Evolutionary conservation across 2,113 vertebrate genomes (phyloP), one percentile per base, ranked within the genome.

Genomic region (Ochotona curzoniae): DNA sequence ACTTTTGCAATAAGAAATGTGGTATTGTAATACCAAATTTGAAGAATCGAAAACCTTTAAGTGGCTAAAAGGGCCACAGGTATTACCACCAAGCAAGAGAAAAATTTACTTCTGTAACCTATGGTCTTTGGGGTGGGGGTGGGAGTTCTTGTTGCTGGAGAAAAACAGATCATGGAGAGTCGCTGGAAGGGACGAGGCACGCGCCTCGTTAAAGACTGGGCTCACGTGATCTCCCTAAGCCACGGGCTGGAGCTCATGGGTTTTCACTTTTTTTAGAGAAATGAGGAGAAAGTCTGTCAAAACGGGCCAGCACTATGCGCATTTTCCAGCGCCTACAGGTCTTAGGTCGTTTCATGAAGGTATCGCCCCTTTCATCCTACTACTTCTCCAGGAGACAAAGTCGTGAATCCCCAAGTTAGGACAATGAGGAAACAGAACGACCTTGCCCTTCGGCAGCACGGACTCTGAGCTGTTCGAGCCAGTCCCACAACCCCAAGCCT

Each of bases 401-500:
- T 4, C 79, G 83, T 28, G 81, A 54, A 69, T 13, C 4, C 54
- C 54, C 54, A 57, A 14, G 54, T 4, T 57, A 57, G 4, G 13
- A 70, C 79, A 87, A 87, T 8, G 21, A 25, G 75, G 44, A 54
- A 63, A 32, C 49, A 57, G 73, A n/a, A 8, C 20, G 21, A 51
- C 2, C 21, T 32, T 11, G 67, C 44, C 25, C 44, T 12, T 1
- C 78, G n/a, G 5, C 32, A 92, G 13, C 30, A n/a, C 6, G 1
- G 49, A 14, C 26, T 35, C 74, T 5, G 9, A 54, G 54, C 11
- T 1, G 44, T n/a, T 60, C 38, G 14, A 5, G 5, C 67, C 57
- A 1, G 13, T 11, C 10, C 61, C 11, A 6, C 69, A 12, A 14
- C 2, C 8, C 8, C 0, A 2, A 2, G 14, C 30, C 0, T 30